A percentile compares a stretch with the other conserved stretches of the same genome.
These are phyloP conservation scores for Peromyscus polionotus DNA, from an alignment of 2,113 vertebrate species.

Conservation along the genomic window DNA sequence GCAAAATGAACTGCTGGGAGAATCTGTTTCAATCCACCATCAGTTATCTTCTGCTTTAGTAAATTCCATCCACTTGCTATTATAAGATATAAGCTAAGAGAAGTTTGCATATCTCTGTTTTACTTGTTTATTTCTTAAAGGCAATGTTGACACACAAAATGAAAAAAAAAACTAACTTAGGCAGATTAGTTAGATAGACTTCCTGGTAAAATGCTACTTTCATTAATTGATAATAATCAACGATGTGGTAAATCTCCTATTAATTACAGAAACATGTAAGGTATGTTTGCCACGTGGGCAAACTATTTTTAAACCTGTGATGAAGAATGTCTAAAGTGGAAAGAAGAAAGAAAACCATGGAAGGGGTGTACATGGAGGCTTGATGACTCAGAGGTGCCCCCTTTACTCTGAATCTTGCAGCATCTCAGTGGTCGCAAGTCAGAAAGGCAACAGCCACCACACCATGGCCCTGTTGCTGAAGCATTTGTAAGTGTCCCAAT, in stretches of 20 bases:
- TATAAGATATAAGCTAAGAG: background rate
- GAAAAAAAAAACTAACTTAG: background rate
- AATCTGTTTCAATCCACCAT: background rate
- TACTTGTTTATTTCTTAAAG: background rate
- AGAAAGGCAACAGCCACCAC: background rate
- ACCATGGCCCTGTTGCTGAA: background rate
- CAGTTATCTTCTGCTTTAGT: background rate
- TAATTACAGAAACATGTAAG: background rate
- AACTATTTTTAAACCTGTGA: conserved; percentile 37
- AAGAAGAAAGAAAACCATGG: background rate
- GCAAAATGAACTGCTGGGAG: background rate
- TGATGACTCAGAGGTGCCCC: background rate
- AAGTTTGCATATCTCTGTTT: background rate
- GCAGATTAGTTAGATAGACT: background rate
- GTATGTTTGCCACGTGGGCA: background rate
- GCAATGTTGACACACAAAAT: background rate
- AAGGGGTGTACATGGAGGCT: background rate
- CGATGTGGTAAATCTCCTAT: background rate
- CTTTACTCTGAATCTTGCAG: background rate
- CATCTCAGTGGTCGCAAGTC: background rate
- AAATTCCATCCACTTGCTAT: background rate
- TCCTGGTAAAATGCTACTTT: background rate
- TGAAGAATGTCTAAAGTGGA: background rate
- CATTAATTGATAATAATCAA: background rate
- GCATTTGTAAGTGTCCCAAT: background rate